Evolutionary conservation across 1,140 invertebrate species (phyloP).

Genomic region (Lucilia sericata): DNA sequence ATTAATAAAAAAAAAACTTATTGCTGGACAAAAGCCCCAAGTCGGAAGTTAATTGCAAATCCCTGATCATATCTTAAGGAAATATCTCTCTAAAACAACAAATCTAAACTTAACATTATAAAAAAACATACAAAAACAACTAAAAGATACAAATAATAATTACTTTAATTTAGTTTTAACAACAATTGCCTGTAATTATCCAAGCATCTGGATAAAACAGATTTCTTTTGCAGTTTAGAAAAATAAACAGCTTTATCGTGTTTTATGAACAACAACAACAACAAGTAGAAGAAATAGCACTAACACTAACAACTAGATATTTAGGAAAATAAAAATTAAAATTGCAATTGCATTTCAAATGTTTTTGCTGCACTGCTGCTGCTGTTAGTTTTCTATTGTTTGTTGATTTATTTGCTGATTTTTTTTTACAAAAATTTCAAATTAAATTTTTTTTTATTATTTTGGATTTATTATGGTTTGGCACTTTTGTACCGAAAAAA

Average conservation of each 20-base stretch:
- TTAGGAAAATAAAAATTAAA: slow-evolving; percentile 7
- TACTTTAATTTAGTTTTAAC: slow-evolving; percentile 13
- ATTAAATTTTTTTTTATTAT: neutral
- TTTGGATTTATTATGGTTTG: neutral
- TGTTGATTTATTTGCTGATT: too few relatives aligned
- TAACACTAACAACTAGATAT: neutral
- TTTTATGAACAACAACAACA: neutral
- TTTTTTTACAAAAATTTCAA: too few relatives aligned
- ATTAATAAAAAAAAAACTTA: too few relatives aligned
- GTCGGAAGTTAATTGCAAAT: neutral
- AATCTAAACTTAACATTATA: too few relatives aligned
- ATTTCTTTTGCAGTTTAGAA: neutral
- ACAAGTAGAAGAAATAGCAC: neutral
- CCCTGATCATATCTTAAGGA: neutral
- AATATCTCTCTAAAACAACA: neutral
- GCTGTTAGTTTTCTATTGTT: neutral
- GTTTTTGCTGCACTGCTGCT: too few relatives aligned
- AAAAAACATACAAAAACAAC: neutral
- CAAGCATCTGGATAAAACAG: neutral
- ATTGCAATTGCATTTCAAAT: slow-evolving; percentile 1
- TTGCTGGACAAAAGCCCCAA: neutral
- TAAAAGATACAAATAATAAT: neutral
- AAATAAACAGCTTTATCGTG: neutral
- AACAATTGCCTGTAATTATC: slow-evolving; percentile 16
- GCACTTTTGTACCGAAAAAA: neutral